phyloP scores from a whole-genome alignment of 1,140 invertebrate species.

The Drosophila novamexicana region DNA sequence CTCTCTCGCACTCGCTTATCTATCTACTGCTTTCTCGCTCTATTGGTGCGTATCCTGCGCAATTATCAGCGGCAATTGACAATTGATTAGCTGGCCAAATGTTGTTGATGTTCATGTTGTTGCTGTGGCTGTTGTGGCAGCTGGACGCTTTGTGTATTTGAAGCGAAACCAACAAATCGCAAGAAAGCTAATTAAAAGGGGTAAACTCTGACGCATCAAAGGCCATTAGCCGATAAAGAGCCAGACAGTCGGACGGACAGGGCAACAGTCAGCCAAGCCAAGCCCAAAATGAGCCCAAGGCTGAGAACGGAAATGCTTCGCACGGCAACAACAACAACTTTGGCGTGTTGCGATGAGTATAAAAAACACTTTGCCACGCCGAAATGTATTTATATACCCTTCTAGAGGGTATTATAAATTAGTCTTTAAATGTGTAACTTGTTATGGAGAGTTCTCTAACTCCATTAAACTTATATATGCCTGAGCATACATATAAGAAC shows the following conservation, averaged over 20 bases:
- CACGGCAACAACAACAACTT: constrained; percentile 32
- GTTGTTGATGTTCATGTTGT: constrained; percentile 14
- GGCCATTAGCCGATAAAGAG: constrained; percentile 74
- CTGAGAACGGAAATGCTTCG: constrained; percentile 74
- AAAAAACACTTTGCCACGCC: constrained; percentile 15
- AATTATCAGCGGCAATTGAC: constrained; percentile 15
- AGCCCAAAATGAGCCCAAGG: constrained; percentile 56
- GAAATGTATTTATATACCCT: constrained; percentile 20
- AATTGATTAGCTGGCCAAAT: constrained; percentile 24
- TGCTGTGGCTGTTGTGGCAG: constrained; percentile 1
- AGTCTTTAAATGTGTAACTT: too few species aligned
- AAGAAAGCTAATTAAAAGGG: constrained; percentile 71
- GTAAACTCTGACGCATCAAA: constrained; percentile 76
- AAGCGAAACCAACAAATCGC: constrained; percentile 25
- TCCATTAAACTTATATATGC: too few species aligned
- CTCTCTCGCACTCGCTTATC: neutral
- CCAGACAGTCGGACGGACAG: constrained; percentile 15
- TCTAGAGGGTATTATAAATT: too few species aligned
- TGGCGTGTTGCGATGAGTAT: constrained; percentile 18
- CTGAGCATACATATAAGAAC: too few species aligned
- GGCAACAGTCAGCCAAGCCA: constrained; percentile 42
- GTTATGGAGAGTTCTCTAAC: too few species aligned
- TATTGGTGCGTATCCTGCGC: constrained; percentile 12
- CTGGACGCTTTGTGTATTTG: constrained; percentile 18
- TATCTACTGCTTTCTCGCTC: neutral